Evolutionary conservation across 2,113 vertebrate species (phyloP), one percentile per base, ranked within the genome.

Genomic region (Cryptotis parvus): DNA sequence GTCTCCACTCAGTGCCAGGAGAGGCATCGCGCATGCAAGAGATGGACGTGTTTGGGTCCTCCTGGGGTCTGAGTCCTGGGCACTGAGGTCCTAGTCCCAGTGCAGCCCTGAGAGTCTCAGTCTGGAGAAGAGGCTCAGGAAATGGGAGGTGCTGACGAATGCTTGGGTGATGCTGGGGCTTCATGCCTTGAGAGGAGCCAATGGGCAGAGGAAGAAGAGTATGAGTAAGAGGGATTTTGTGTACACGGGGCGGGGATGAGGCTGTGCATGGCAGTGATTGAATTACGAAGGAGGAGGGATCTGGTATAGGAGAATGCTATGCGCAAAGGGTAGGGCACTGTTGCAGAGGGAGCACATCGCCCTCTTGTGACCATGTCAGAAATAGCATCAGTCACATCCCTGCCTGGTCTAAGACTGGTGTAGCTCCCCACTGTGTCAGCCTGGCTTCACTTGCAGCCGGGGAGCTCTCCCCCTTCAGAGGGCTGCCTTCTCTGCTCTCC

Each of bases 321-420:
- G 70, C 22, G 37, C 37, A 26, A 72, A 41, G 68, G 65, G 27
- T 61, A 31, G 37, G 11, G 35, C 8, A 0, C 22, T 2, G 11
- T 78, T 66, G 41, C 24, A 65, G n/a, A 27, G 29, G 90, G 77
- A 74, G 63, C 68, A 73, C n/a, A 14, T 79, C 10, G 75, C 90
- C 80, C 96, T 81, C 96, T 86, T 39, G 90, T 96, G 96, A 66
- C 61, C 79, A 79, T 0, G 41, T 4, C 18, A 49, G 65, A 27
- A 85, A 88, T 27, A 55, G 39, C 27, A 2, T 37, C 20, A 41
- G 73, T 52, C 33, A 1, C 45, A 55, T 27, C 12, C 4, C 49
- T 58, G n/a, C n/a, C n/a, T n/a, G n/a, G n/a, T 49, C 45, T 49
- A 9, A 49, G 45, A 49, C 45, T 49, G 45, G 5, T 49, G 10